Conservation (phyloP, 2,797 vertebrate genomes). For the Merluccius polli region DNA sequence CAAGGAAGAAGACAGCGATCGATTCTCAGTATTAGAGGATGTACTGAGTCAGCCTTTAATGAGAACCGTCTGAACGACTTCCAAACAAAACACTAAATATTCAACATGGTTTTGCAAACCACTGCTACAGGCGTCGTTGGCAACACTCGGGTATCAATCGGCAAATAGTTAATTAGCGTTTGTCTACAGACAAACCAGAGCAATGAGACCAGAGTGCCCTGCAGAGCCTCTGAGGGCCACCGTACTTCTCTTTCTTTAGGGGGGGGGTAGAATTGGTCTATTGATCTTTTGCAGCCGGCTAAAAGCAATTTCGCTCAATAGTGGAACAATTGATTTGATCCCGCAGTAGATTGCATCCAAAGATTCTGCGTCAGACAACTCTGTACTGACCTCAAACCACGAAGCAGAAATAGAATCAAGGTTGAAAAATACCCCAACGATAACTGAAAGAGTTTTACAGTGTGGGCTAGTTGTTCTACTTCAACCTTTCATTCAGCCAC, state of each 20-base stretch:
- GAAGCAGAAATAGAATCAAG: neutral
- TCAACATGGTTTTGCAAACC: neutral
- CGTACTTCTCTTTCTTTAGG: neutral
- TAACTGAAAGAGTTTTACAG: no score
- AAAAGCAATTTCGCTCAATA: neutral
- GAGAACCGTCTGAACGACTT: neutral
- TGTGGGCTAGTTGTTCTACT: neutral
- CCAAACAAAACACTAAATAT: neutral
- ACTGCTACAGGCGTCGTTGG: neutral
- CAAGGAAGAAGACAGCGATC: neutral
- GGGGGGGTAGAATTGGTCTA: neutral
- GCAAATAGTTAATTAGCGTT: neutral
- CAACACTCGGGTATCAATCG: neutral
- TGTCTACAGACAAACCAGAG: neutral
- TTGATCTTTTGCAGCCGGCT: neutral
- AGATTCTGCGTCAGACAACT: neutral
- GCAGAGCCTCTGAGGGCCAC: neutral
- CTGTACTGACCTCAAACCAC: neutral
- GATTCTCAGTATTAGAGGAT: neutral
- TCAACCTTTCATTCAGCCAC: neutral
- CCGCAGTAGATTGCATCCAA: neutral
- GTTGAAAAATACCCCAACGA: neutral
- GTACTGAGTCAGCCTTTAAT: neutral
- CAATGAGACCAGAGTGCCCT: neutral
- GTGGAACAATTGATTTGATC: neutral